Evolutionary conservation across 2,797 vertebrate genomes (phyloP), one percentile per base, ranked within the genome.

Genomic region (Enteromius anoplus): DNA sequence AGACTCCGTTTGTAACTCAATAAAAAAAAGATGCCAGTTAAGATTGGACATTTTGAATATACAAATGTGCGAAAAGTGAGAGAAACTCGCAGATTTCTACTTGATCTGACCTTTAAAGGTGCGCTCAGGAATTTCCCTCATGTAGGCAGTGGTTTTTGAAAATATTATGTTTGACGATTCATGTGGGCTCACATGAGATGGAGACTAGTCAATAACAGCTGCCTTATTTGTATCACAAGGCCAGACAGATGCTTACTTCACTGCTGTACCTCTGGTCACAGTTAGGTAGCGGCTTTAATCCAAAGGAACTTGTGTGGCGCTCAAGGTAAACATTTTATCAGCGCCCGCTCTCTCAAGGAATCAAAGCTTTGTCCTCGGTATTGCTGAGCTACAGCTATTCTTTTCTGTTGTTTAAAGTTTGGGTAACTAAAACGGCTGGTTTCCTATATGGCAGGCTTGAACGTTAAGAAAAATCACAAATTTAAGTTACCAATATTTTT

Each of bases 1-100:
- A 5, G 32, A 64, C n/a, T 82, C 34, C n/a, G 29, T 78, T 65
- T 58, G n/a, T 68, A 70, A 58, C 51, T 71, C 49, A 12, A 47
- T 75, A 37, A 40, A 19, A 23, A 49, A 45, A 49, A 60, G 40
- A 62, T 58, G 10, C 45, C 34, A 51, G 71, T 37, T 58, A 3
- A 29, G 60, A 78, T 5, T 42, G 23, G 66, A 58, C 23, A 72
- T 68, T 14, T 47, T 26, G 14, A 78, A 26, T 62, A 19, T 62
- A 34, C 17, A 29, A 32, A 62, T 7, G 21, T 17, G 53, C 26
- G 4, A 51, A 32, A 32, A 72, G 26, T 34, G 47, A 34, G 26
- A 72, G 26, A 26, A 49, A 15, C 26, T 51, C 17, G n/a, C 49
- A n/a, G 17, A 62, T 60, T 42, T 42, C 23, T 62, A 2, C 62